Conservation (phyloP, 2,113 vertebrate genomes). For the Piliocolobus tephrosceles region DNA sequence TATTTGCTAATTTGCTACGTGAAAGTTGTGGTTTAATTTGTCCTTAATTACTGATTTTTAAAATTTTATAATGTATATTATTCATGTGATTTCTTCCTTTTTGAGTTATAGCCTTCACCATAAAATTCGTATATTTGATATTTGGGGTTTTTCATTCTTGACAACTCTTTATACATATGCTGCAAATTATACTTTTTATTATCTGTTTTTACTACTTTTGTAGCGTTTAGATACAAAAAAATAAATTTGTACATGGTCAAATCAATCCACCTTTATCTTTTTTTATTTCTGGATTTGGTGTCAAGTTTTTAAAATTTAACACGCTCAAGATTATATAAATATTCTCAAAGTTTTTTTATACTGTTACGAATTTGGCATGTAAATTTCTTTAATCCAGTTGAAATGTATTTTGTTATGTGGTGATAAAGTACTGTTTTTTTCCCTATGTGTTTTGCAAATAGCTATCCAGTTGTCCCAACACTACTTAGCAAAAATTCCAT, state of each 20-base stretch:
- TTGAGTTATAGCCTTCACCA: not conserved
- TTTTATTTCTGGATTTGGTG: not conserved
- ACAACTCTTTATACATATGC: not conserved
- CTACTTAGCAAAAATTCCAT: not conserved
- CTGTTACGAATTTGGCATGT: not conserved
- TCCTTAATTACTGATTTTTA: not conserved
- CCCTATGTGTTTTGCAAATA: not conserved
- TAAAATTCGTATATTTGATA: not conserved
- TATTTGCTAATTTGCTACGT: not conserved
- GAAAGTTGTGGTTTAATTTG: not conserved
- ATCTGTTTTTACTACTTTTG: not conserved
- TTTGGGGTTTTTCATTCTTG: not conserved
- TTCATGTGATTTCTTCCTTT: not conserved
- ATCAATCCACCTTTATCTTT: not conserved
- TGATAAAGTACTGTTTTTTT: not conserved
- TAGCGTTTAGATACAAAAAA: not conserved
- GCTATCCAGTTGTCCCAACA: not conserved
- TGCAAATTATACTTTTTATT: not conserved
- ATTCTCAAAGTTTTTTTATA: not conserved
- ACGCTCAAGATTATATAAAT: not conserved
- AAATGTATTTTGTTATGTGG: not conserved
- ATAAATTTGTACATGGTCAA: not conserved
- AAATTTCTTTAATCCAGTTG: not conserved
- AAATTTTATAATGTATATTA: not conserved
- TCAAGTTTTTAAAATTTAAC: not conserved